Base-by-base conservation (phyloP, 2,888 invertebrate species). In the Lasioglossum malachurum region DNA sequence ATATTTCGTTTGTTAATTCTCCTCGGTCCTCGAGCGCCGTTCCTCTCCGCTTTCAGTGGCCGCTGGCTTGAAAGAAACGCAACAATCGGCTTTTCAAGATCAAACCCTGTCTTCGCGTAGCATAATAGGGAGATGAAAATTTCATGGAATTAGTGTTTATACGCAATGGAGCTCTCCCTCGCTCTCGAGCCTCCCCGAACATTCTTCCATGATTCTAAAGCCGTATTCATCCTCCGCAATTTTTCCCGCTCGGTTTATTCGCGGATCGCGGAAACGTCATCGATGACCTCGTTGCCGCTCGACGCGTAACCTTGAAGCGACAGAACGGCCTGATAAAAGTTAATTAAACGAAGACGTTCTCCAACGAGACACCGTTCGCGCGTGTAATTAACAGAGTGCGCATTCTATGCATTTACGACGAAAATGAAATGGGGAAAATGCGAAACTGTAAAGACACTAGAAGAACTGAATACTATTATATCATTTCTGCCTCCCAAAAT, bases 221-320 rank as follows among this genome's bases (percentile, higher is more conserved):
- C 27, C 12, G 53, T 35, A 38, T 69, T 53, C 67, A 27, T 35
- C 5, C 60, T 49, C 10, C 41, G 46, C 35, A 12, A 31, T 41
- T 53, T 64, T 35, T 23, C 38, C 27, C n/a, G 44, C 14, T 38
- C 35, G 23, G 78, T 81, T 44, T 82, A 38, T 64, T 69, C 83
- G 31, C 31, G 19, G 75, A 75, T 80, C 81, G 46, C 57, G 35
- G 69, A 60, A 81, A 81, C 82, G 82, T 75, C 83, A 81, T 60
- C 57, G 49, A 60, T 75, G 82, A 81, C 83, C 83, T 81, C 69
- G 44, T 83, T 75, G 81, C 44, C 41, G 72, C 53, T 35, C 67
- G n/a, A 73, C 83, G 44, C 19, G 76, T 67, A 71, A 71, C 79
- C 72, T 75, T 73, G 74, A 60, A 38, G 38, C 14, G 80, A 57